Evolutionary conservation across 2,797 vertebrate genomes (phyloP).

Genomic region (Prunella strophiata): DNA sequence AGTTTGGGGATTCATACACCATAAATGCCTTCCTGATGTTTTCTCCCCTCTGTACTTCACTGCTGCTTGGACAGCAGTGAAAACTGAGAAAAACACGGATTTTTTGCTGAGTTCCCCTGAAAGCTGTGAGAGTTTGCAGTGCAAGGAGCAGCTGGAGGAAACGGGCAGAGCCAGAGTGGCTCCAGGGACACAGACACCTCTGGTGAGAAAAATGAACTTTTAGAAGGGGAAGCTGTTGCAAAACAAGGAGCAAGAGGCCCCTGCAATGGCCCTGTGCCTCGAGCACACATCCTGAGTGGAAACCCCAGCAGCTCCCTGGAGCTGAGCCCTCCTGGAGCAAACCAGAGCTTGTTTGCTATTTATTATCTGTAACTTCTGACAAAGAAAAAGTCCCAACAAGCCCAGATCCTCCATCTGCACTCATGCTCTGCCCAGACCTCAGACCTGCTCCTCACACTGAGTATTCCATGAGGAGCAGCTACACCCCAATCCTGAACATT

Average conservation of each 20-base stretch:
- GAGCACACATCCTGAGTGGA: neutral
- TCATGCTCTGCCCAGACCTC: rapidly evolving
- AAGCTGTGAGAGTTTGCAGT: neutral
- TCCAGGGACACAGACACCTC: neutral
- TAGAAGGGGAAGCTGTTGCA: neutral
- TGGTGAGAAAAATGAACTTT: neutral
- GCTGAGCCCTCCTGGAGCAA: neutral
- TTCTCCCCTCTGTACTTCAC: neutral
- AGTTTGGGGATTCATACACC: neutral
- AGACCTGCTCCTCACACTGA: neutral
- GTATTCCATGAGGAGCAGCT: neutral
- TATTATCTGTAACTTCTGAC: neutral
- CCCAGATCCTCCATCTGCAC: neutral
- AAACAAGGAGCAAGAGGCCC: neutral
- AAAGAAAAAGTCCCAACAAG: neutral
- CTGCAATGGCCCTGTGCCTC: neutral
- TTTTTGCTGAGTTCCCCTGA: neutral
- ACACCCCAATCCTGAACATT: neutral
- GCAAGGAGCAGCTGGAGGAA: constrained; percentile 1
- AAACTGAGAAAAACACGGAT: rapidly evolving
- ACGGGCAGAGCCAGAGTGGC: neutral
- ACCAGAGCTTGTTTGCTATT: neutral
- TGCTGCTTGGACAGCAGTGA: neutral
- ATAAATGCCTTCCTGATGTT: neutral
- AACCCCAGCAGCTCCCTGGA: neutral